phyloP scores from a whole-genome alignment of 2,113 vertebrate species.

The Xiphophorus couchianus region DNA sequence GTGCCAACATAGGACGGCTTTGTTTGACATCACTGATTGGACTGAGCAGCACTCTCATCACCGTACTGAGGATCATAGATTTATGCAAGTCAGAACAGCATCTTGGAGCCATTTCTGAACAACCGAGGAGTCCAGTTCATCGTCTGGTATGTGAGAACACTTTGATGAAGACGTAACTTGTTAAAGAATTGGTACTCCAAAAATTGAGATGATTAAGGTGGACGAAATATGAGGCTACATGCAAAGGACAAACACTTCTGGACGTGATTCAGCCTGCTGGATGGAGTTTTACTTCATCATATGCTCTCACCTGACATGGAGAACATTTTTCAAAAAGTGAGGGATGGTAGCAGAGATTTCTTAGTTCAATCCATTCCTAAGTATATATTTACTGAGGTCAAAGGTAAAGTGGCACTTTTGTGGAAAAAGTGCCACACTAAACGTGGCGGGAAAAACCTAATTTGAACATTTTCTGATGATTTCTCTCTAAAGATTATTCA shows the following conservation, averaged over 20 bases:
- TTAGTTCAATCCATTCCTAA: no score
- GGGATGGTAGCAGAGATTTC: no score
- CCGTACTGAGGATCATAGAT: neutral
- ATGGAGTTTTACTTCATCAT: no score
- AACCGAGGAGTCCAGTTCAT: neutral
- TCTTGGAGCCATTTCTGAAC: neutral
- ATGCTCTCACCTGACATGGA: no score
- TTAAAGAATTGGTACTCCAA: neutral
- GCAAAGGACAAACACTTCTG: neutral
- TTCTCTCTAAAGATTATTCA: no score
- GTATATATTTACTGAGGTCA: no score
- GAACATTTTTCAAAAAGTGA: no score
- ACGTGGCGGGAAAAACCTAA: no score
- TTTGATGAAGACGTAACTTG: neutral
- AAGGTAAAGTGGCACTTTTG: no score
- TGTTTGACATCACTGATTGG: neutral
- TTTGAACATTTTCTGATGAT: no score
- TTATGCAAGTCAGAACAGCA: neutral
- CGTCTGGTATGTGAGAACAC: neutral
- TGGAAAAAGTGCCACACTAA: no score
- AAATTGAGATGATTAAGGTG: neutral
- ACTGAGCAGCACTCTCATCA: neutral
- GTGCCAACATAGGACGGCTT: neutral
- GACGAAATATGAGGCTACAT: neutral
- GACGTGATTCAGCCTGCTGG: neutral